A percentile compares a stretch with the other conserved stretches of the same genome.
phyloP scores from a whole-genome alignment of 1,140 invertebrate genomes.

The Scylla paramamosain region DNA sequence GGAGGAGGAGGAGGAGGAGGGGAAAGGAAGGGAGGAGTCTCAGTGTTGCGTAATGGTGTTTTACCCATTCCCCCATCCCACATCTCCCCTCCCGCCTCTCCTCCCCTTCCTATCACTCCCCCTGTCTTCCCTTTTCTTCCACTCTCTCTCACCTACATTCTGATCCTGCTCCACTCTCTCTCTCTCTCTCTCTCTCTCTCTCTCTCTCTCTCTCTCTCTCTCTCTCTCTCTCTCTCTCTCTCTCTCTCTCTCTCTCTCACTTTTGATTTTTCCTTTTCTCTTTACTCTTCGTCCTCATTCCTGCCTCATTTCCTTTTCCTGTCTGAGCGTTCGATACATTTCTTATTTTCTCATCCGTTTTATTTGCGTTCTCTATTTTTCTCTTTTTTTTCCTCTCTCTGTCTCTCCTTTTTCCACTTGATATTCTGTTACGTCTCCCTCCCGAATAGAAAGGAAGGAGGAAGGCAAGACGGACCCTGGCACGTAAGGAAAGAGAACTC shows the following conservation, averaged over 20 bases:
- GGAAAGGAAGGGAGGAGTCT: background rate
- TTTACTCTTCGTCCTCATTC: background rate
- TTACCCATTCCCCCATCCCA: background rate
- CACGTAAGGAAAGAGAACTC: background rate
- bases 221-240: conserved; percentile 20
- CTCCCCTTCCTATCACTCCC: background rate
- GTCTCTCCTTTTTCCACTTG: background rate
- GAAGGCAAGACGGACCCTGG: background rate
- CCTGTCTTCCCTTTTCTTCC: background rate
- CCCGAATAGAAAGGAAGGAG: background rate
- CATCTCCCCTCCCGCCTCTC: background rate
- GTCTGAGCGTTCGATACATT: too few relatives aligned
- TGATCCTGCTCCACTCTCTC: background rate
- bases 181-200: background rate
- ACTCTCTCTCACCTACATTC: background rate
- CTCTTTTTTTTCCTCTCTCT: background rate
- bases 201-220: conserved; percentile 20
- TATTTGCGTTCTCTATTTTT: background rate
- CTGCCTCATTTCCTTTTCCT: background rate
- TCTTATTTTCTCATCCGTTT: too few relatives aligned
- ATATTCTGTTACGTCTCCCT: background rate
- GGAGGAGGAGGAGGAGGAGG: background rate
- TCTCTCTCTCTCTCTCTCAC: background rate
- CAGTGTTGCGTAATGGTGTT: background rate
- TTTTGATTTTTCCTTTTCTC: background rate